Evolutionary conservation across 2,888 invertebrate genomes (phyloP), one percentile per base, ranked within the genome.

Genomic region (Callimorpha dominula): DNA sequence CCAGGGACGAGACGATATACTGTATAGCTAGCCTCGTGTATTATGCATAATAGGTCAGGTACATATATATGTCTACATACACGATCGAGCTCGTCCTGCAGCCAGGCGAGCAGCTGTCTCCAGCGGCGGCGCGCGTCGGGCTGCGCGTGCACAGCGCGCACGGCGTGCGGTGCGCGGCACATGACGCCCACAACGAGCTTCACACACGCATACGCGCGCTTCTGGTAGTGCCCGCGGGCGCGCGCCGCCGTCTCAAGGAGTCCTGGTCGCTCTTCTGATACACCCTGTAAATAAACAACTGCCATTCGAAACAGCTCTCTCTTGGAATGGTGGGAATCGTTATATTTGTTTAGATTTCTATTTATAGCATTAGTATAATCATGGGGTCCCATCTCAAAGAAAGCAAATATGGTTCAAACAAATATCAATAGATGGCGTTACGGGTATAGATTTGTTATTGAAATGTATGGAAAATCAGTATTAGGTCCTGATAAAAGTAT

Each of bases 181-280:
- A 99, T 99, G 80, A 99, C 96, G 83, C 97, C 97, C 79, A 99
- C 99, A 96, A 99, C 97, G 91, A 99, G 98, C 96, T 99, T 99
- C 79, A 99, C 98, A 95, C 99, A 99, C 93, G 99, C 99, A 96
- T 99, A 99, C 79, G 99, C 99, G 81, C 99, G 96, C 95, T 99
- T 99, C 93, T 99, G 99, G 94, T 99, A 99, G 94, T 99, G 99
- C 80, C 97, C 98, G 94, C 99, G 99, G 75, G 98, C 98, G 77
- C 98, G 97, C 85, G 98, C 97, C 88, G 99, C 99, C 73, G 98
- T 99, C 90, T 99, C 99, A 85, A 99, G 97, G 71, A 99, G 96
- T 0, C 99, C 99, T 87, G 99, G 99, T 64, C 98, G 97, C 89
- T 99, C 95, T 75, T 95, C 95, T 3, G 94, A 94, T 68, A 95